Evolutionary conservation across 2,113 vertebrate species (phyloP).

Genomic region (Sinocyclocheilus rhinocerous): DNA sequence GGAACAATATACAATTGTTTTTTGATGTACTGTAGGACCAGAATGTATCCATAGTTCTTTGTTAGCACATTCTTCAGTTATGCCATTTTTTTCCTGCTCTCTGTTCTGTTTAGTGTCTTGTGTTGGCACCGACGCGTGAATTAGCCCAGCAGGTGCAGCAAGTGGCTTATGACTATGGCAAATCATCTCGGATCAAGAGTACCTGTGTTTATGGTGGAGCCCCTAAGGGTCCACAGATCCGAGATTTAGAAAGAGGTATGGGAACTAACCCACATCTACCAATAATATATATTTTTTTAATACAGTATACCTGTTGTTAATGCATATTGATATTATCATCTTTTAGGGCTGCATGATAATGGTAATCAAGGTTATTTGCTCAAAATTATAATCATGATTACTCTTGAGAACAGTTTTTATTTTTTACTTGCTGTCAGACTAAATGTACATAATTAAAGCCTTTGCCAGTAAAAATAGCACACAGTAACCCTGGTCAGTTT

Average conservation of each 20-base stretch:
- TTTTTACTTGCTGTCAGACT: background rate
- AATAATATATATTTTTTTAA: too few species aligned
- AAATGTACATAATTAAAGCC: background rate
- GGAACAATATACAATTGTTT: background rate
- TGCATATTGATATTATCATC: background rate
- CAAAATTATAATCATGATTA: background rate
- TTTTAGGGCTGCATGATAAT: too few species aligned
- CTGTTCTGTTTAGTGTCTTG: slow-evolving; percentile 82
- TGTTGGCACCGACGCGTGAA: slow-evolving; percentile 94
- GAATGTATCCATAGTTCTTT: background rate
- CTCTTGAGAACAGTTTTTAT: background rate
- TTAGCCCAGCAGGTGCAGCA: slow-evolving; percentile 98
- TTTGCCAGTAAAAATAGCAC: slow-evolving; percentile 4
- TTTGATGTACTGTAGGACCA: background rate
- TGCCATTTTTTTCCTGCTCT: background rate
- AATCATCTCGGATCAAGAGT: slow-evolving; percentile 95
- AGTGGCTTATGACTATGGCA: slow-evolving; percentile 93
- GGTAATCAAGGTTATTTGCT: background rate
- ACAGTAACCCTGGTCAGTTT: background rate
- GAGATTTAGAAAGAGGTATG: slow-evolving; percentile 95
- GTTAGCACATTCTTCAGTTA: background rate
- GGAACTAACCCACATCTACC: background rate
- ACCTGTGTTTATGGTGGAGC: slow-evolving; percentile 98
- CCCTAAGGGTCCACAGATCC: slow-evolving; percentile 96
- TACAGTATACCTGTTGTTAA: background rate